Percentiles rank a stretch among this genome's conserved stretches.
phyloP scores from a whole-genome alignment of 2,113 vertebrate genomes.

The Trichechus manatus region DNA sequence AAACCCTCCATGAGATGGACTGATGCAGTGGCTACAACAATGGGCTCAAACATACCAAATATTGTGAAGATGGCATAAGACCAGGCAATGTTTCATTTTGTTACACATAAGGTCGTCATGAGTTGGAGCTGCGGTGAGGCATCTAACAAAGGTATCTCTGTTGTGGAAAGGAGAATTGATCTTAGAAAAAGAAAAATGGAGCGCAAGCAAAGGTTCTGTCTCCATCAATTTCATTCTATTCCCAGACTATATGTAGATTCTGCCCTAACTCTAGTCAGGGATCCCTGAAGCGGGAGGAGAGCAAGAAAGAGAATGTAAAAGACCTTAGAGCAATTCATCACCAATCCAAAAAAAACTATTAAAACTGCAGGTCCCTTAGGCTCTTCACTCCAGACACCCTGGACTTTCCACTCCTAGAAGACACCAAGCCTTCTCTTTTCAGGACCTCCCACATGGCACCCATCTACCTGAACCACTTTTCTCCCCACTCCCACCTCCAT shows the following conservation, averaged over 20 bases:
- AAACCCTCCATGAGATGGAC: neutral
- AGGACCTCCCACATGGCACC: neutral
- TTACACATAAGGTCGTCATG: neutral
- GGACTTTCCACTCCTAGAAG: neutral
- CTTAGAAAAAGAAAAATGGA: constrained; percentile 1
- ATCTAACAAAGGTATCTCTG: neutral
- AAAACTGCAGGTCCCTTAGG: neutral
- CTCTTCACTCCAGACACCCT: neutral
- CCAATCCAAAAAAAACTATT: neutral
- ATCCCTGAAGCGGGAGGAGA: neutral
- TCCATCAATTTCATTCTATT: neutral
- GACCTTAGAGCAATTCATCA: neutral
- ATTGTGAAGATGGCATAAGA: neutral
- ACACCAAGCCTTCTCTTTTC: neutral
- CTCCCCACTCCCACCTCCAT: too few relatives aligned
- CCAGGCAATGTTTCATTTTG: neutral
- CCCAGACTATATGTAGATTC: neutral
- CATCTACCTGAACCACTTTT: neutral
- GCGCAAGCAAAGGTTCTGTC: neutral
- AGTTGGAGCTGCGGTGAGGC: neutral
- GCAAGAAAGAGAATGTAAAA: neutral
- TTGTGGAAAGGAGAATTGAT: neutral
- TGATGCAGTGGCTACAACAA: neutral
- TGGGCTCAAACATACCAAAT: neutral
- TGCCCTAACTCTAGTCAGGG: neutral